Evolutionary conservation across 2,113 vertebrate species (phyloP).

Genomic region (Brevimyrus niger): DNA sequence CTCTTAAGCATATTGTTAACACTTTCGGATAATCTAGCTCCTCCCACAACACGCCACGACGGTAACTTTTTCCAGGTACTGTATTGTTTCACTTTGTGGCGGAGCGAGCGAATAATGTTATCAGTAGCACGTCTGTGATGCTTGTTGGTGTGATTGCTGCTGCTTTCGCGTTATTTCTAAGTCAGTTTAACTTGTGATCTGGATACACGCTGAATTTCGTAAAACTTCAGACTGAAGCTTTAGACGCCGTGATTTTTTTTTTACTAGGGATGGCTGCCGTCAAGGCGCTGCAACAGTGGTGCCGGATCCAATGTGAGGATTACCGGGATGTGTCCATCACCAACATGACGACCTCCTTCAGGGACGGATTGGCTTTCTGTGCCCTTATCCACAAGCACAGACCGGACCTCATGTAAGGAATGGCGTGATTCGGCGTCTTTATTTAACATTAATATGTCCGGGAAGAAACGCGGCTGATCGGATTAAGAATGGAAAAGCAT

Average conservation of each 20-base stretch:
- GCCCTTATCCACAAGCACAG: constrained; percentile 90
- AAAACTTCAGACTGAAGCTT: neutral
- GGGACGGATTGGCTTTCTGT: constrained; percentile 93
- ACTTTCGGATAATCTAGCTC: neutral
- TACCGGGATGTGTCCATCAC: constrained; percentile 83
- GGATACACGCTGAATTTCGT: neutral
- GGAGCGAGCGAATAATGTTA: neutral
- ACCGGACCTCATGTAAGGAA: constrained; percentile 88
- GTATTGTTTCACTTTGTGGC: neutral
- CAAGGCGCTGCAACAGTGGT: constrained; percentile 91
- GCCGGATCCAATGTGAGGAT: constrained; percentile 77
- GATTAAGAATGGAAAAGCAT: neutral
- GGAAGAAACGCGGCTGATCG: neutral
- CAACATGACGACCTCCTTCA: constrained; percentile 97
- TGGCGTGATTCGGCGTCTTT: neutral
- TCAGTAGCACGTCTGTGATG: neutral
- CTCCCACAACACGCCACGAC: neutral
- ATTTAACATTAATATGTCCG: neutral
- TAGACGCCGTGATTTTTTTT: neutral
- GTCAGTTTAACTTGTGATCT: too few species aligned
- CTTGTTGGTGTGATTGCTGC: neutral
- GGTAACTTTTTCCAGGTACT: constrained; percentile 3
- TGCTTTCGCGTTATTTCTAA: neutral
- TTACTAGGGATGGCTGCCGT: constrained; percentile 70
- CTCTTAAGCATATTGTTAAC: neutral